Evolutionary conservation across 1,140 invertebrate genomes (phyloP), one percentile per base, ranked within the genome.

Genomic region (Littorina saxatilis): DNA sequence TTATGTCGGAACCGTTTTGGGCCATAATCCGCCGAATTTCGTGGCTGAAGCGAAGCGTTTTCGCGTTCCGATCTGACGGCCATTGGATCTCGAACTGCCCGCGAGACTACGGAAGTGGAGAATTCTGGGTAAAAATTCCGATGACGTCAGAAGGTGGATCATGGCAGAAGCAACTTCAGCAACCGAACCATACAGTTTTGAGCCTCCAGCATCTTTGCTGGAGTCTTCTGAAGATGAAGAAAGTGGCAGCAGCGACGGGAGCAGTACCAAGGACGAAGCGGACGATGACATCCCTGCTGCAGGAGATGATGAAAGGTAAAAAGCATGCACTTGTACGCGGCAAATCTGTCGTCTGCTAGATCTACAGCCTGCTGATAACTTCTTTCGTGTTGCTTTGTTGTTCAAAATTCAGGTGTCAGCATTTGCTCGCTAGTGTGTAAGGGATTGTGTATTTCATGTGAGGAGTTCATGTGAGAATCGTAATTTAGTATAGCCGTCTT

Each of bases 181-280:
- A 52, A 23, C 50, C 23, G 50, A 52, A 52, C 50, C 50, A 52
- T 52, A 52, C 50, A 52, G 50, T 52, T 52, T 52, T 52, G 50
- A 52, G 50, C 50, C 50, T 11, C n/a, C n/a, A n/a, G n/a, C n/a
- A n/a, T n/a, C n/a, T n/a, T n/a, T n/a, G n/a, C n/a, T n/a, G n/a
- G n/a, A 52, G 50, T 52, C 50, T 52, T 52, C 50, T 52, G 50
- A 52, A 52, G 50, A 52, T 52, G 50, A 52, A 52, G 50, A 52
- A 52, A 52, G 50, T 52, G 50, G 50, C 50, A 52, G 50, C 50
- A 52, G 50, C 50, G 50, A 52, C 50, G 50, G 23, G 50, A 52
- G 50, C 50, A 52, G 50, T 52, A 52, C 50, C 50, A 23, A 13
- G 50, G 50, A 52, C 50, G 50, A 52, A 52, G 50, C 50, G 9